phyloP scores from a whole-genome alignment of 2,797 vertebrate genomes.

The Sylvilagus floridanus region DNA sequence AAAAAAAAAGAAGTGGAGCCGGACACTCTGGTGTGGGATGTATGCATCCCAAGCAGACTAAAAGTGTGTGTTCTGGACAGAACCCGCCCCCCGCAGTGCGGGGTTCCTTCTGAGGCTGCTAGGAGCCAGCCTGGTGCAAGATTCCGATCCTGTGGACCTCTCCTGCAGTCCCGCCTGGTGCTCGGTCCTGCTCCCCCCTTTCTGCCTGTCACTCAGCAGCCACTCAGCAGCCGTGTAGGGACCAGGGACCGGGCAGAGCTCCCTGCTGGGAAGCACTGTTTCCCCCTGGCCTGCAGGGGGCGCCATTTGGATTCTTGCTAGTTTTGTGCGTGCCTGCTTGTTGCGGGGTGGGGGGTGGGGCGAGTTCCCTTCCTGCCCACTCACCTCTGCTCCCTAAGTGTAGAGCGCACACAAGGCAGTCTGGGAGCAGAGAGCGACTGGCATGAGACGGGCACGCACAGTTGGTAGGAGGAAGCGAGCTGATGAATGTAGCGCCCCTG shows the following conservation, averaged over 20 bases:
- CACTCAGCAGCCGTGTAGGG: no score
- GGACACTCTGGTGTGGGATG: no score
- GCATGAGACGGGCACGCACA: background rate
- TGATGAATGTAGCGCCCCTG: background rate
- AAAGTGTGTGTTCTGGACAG: no score
- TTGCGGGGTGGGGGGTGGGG: no score
- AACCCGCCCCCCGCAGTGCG: no score
- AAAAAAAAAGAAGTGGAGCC: no score
- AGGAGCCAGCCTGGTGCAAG: background rate
- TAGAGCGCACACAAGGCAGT: background rate
- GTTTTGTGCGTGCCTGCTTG: background rate
- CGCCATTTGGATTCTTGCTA: background rate
- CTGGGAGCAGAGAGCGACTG: background rate
- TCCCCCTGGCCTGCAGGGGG: background rate
- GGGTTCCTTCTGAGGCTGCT: background rate
- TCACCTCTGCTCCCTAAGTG: background rate
- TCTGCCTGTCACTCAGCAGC: background rate
- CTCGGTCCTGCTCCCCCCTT: background rate
- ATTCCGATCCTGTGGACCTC: background rate
- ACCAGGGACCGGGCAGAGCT: background rate
- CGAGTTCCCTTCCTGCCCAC: background rate
- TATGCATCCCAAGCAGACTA: no score
- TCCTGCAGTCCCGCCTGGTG: background rate
- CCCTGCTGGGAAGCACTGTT: background rate
- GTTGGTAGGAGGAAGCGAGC: background rate